Base-by-base conservation (phyloP, 2,888 invertebrate genomes). In the Azorinus chamasolen region DNA sequence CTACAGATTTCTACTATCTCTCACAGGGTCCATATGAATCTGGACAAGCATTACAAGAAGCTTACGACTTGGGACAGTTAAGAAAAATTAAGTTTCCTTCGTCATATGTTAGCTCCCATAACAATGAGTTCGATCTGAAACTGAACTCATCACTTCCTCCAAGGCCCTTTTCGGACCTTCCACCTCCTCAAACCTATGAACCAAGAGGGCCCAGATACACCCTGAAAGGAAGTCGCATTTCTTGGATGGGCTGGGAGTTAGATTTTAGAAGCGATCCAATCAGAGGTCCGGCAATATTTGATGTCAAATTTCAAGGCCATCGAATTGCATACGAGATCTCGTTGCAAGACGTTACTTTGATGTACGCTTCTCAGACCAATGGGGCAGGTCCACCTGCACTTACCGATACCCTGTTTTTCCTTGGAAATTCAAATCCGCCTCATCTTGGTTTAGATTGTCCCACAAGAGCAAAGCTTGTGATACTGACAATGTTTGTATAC, bases 161-260 rank as follows among this genome's bases (percentile, higher is more conserved):
- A 2, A 62, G 83, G 18, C 50, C 66, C 25, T 70, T 78, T 18
- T 74, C 86, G 4, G 46, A 76, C 27, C 48, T 74, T 12, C 73
- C 73, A 10, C 87, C 87, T 1, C 86, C 88, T 2, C 55, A 71
- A 37, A 76, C 84, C 1, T 83, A 71, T 43, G 76, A 78, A 57
- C 85, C 87, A 1, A 62, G 70, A 12, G 87, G 86, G 16, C 71
- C 79, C 0, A 71, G 89, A 39, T 89, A 80, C 64, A 79, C 69
- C 8, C 79, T 89, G 2, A 57, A 74, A 45, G 87, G 79, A 6
- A 72, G 83, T 18, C 68, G 58, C 5, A 69, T 88, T 8, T 55
- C 62, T n/a, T 89, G 86, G 86, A 82, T 86, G 82, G 88, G 84
- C 5, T 89, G 88, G 88, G 53, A 77, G 22, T 86, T 87, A 53